phyloP scores from a whole-genome alignment of 1,140 invertebrate species.

The Oreohelix idahoensis region DNA sequence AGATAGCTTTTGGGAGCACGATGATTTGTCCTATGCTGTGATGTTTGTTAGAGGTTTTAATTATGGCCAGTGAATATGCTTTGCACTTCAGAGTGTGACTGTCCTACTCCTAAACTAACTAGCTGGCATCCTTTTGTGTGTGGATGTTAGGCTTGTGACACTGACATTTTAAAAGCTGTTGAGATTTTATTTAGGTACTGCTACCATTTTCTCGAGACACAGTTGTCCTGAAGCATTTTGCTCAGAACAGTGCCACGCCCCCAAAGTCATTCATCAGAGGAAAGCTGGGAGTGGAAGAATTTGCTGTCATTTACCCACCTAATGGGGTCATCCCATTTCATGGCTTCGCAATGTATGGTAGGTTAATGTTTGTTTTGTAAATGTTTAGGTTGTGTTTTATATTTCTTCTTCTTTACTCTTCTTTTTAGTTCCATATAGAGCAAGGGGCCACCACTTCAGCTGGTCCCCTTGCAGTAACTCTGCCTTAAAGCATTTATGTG shows the following conservation, averaged over 20 bases:
- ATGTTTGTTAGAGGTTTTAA: no score
- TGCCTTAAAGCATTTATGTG: no score
- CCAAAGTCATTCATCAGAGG: constrained; percentile 72
- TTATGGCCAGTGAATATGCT: no score
- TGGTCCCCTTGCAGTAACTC: no score
- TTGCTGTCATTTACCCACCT: constrained; percentile 86
- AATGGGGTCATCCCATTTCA: constrained; percentile 96
- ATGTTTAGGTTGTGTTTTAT: neutral
- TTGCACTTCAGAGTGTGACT: no score
- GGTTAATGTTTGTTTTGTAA: constrained; percentile 56
- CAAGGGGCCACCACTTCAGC: no score
- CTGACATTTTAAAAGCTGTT: no score
- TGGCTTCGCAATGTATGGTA: constrained; percentile 97
- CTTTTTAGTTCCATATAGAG: neutral
- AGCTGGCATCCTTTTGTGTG: no score
- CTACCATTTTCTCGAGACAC: constrained; percentile 93
- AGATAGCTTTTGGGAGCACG: no score
- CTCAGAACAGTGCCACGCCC: constrained; percentile 70
- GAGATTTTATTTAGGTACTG: constrained; percentile 79
- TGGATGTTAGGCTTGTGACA: no score
- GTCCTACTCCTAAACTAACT: no score
- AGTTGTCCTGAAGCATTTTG: constrained; percentile 79
- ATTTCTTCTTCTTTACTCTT: neutral
- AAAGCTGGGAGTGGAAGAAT: constrained; percentile 68
- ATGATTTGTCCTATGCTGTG: no score